These are phyloP conservation scores for Actinostola sp. DNA, from an alignment of 92 coral and sea anemone species.

Conservation along the genomic window DNA sequence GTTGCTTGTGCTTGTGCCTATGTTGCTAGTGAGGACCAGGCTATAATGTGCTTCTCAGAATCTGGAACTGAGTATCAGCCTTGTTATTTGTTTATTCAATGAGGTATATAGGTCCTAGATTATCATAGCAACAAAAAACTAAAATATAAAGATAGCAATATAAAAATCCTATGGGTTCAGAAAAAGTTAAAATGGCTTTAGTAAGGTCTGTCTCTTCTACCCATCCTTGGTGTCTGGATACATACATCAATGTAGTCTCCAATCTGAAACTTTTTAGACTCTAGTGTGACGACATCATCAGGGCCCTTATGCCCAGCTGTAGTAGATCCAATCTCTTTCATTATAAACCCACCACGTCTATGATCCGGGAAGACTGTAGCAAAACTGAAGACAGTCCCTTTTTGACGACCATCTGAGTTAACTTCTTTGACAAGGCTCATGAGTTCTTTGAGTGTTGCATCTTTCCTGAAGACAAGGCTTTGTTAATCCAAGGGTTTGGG, in stretches of 20 bases:
- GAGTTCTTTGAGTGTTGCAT: constrained; percentile 95
- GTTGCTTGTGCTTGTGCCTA: too few species aligned
- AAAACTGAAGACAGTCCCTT: constrained; percentile 90
- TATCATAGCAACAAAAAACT: too few species aligned
- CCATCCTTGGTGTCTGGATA: constrained; percentile 82
- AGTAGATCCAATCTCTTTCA: constrained; percentile 91
- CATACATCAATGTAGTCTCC: constrained; percentile 99
- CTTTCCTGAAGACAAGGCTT: constrained; percentile 67
- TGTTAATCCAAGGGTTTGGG: not conserved
- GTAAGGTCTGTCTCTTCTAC: constrained; percentile 67
- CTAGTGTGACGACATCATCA: constrained; percentile 77
- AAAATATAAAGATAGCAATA: too few species aligned
- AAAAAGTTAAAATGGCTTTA: constrained; percentile 17
- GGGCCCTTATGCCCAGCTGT: constrained; percentile 91
- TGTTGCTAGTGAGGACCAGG: too few species aligned
- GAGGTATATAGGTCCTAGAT: too few species aligned
- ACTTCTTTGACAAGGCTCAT: constrained; percentile 98
- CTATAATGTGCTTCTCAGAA: too few species aligned
- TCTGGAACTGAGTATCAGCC: too few species aligned
- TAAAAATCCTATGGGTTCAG: too few species aligned
- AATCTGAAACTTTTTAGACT: constrained; percentile 96
- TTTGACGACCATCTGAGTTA: constrained; percentile 92
- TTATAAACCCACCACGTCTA: constrained; percentile 90
- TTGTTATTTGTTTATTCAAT: too few species aligned
- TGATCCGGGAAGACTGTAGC: constrained; percentile 95